A percentile compares a stretch with the other conserved stretches of the same genome.
phyloP scores from a whole-genome alignment of 2,113 vertebrate genomes.

The Bubo bubo region DNA sequence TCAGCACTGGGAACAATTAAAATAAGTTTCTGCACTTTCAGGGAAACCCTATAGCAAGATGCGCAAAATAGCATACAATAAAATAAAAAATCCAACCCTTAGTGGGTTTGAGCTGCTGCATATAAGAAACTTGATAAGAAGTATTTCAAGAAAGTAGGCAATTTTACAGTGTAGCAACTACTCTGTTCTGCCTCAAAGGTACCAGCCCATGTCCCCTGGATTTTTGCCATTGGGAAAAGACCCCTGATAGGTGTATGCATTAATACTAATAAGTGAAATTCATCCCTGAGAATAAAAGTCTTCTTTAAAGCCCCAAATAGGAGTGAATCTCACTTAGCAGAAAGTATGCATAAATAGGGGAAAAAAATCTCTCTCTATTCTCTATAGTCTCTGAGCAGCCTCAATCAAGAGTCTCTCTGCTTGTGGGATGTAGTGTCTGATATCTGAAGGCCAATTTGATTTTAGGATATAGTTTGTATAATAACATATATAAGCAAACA shows the following conservation, averaged over 20 bases:
- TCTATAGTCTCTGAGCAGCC: not conserved
- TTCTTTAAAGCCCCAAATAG: not conserved
- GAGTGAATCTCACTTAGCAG: not conserved
- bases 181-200: not conserved
- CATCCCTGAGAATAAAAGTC: not conserved
- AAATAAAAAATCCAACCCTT: conserved; percentile 42
- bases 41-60: conserved; percentile 54
- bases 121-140: conserved; percentile 4
- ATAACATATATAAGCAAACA: not conserved
- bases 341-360: not conserved
- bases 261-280: not conserved
- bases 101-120: not conserved
- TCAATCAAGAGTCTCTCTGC: not conserved
- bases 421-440: not conserved
- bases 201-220: not conserved
- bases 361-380: not conserved
- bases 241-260: not conserved
- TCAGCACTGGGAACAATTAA: conserved; percentile 64
- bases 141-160: not conserved
- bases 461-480: not conserved
- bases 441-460: not conserved
- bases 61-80: conserved; percentile 30
- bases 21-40: conserved; percentile 45
- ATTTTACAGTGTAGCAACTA: not conserved
- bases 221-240: not conserved